Conservation (phyloP, 2,113 vertebrate genomes). For the Bos taurus region ARS-UCD2.0 NC_037343.1:14685001-14685500, state of each 20-base stretch:
- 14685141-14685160: conserved; percentile 2
- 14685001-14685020: background rate
- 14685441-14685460: background rate
- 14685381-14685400: background rate
- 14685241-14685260: background rate
- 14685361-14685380: conserved; percentile 20
- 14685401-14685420: background rate
- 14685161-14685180: background rate
- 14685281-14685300: background rate
- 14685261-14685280: background rate
- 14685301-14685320: background rate
- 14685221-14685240: background rate
- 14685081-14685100: conserved; percentile 55
- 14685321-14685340: background rate
- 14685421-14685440: background rate
- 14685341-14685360: background rate
- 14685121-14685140: conserved; percentile 15
- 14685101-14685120: background rate
- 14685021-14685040: background rate
- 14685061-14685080: conserved; percentile 37
- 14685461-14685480: background rate
- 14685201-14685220: background rate
- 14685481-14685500: background rate
- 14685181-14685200: background rate
- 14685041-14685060: conserved; percentile 62